Base-by-base conservation (phyloP, 2,797 vertebrate genomes). In the Malurus leucopterus region DNA sequence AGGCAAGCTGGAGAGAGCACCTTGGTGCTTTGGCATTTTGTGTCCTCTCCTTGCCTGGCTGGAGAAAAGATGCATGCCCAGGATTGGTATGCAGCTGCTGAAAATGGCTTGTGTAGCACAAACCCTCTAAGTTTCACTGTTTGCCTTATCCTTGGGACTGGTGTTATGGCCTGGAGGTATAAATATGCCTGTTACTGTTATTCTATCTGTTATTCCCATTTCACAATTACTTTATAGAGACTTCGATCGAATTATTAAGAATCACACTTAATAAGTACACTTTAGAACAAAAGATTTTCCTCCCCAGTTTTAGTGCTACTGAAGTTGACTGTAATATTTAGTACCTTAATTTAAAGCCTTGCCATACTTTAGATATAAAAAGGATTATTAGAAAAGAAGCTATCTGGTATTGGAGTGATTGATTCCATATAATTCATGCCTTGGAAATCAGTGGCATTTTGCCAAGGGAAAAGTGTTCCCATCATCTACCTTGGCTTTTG, bases 121-220 rank as follows among this genome's bases (percentile, higher is more conserved):
- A 46, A 43, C 27, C 15, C 16, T 44, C 17, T 6, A 14, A 3
- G 1, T 59, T 8, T 32, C 0, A 0, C 16, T 5, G 2, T n/a
- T 30, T 79, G 27, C 26, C 14, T 51, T 62, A 22, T 34, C 3
- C 27, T 22, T 79, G 40, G 29, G 8, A 24, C 46, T 72, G 50
- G 7, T 46, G 14, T 43, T 54, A 24, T 7, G 29, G 29, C 15
- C 47, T 22, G 26, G 32, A 47, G 27, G 2, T 41, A 20, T 36
- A 47, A 19, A 59, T 59, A 67, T 9, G 55, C 5, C 7, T 3
- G 1, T 47, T 78, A 16, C 13, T 46, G 22, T 23, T 46, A 46
- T 23, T 46, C 20, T 44, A 21, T 81, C 44, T 63, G 21, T 44
- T 72, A 43, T 43, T 79, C 9, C 5, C 53, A 29, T 62, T 87